Base-by-base conservation (phyloP, 1,140 invertebrate genomes). In the Tetramorium simillimum region DNA sequence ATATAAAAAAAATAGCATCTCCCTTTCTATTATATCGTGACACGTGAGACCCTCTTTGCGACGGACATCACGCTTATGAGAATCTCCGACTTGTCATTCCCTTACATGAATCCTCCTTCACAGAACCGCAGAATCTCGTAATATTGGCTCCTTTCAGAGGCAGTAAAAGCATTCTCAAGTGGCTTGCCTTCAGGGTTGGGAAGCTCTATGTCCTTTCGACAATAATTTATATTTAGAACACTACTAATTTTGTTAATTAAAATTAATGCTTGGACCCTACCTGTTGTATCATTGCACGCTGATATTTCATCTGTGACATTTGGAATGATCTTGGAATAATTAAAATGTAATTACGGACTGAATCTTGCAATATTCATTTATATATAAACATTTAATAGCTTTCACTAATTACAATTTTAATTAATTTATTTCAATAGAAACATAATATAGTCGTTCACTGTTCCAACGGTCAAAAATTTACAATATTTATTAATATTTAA, bases 41-140 rank as follows among this genome's bases (percentile, higher is more conserved):
- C 21, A 67, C 28, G 5, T 65, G 9, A 16, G 33, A 67, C 67
- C 49, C 18, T 78, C n/a, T 80, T 37, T 46, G 16, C 43, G 46
- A 4, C 12, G 3, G 43, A 80, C 9, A 65, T 86, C 60, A 80
- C 84, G 1, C 76, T 82, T 58, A 58, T 37, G 53, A 43, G 72
- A 12, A 56, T 21, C 43, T 81, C 53, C 53, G 7, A n/a, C 4
- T 65, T 40, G 18, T 73, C 43, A 12, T n/a, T 5, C 21, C 12
- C 37, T 75, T 33, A 33, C 7, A 43, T 7, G n/a, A 60, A 85
- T 88, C 14, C 9, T 51, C 7, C n/a, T 14, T 63, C 24, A 10
- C 49, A 56, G 24, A 72, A 70, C 7, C 4, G n/a, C 33, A 37
- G 51, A 53, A 63, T 60, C 21, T 49, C 24, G 33, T 40, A 69